phyloP scores from a whole-genome alignment of 2,888 invertebrate genomes.

The Tenthredo scrophulariae region DNA sequence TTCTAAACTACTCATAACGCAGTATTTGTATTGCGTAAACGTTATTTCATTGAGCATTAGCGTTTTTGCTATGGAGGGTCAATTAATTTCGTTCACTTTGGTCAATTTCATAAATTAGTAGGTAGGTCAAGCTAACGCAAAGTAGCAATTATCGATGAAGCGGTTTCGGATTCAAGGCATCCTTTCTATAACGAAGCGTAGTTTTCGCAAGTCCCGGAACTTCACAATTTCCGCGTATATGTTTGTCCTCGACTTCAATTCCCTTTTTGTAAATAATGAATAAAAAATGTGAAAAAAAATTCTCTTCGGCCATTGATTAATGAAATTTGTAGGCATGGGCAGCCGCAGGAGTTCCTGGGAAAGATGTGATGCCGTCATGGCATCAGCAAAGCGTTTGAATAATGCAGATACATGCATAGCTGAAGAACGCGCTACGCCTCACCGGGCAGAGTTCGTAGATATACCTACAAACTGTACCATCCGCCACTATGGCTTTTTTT shows the following conservation, averaged over 20 bases:
- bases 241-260: constrained; percentile 15
- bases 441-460: not conserved
- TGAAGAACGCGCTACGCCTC: not conserved
- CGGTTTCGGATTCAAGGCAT: constrained; percentile 31
- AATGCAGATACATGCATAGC: constrained; percentile 28
- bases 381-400: constrained; percentile 10
- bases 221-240: constrained; percentile 15
- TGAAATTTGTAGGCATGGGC: not conserved
- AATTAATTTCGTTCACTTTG: not conserved
- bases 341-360: constrained; percentile 6
- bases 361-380: constrained; percentile 25
- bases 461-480: not conserved
- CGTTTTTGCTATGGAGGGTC: not conserved
- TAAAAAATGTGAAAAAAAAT: not conserved
- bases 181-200: not conserved
- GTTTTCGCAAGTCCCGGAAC: constrained; percentile 29
- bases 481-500: not conserved
- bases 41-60: constrained; percentile 7
- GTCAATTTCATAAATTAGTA: constrained; percentile 21
- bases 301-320: not conserved
- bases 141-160: constrained; percentile 21
- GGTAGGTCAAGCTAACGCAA: constrained; percentile 19
- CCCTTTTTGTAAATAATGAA: not conserved
- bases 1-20: not conserved
- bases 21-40: constrained; percentile 5